These are phyloP conservation scores for Semotilus atromaculatus DNA, from an alignment of 2,797 vertebrate species.

Conservation along the genomic window DNA sequence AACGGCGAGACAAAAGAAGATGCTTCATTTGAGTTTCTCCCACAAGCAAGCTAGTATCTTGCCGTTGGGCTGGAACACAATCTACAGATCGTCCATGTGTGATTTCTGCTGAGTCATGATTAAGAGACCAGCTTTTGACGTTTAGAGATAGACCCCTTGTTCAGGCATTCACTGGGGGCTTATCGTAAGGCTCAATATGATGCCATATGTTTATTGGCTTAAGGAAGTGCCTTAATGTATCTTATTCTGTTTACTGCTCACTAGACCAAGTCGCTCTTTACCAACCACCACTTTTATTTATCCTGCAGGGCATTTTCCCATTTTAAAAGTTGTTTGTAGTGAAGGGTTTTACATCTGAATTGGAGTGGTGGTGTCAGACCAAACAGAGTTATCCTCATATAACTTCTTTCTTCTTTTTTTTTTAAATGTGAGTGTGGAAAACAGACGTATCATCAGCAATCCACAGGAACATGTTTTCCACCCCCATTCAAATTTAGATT, in stretches of 20 bases:
- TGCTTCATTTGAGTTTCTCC: constrained; percentile 1
- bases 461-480: not conserved
- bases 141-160: not conserved
- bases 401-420: not conserved
- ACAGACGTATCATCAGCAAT: not conserved
- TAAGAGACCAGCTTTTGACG: not conserved
- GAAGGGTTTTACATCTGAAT: constrained; percentile 19
- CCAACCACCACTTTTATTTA: constrained; percentile 28
- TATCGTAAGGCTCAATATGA: not conserved
- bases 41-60: constrained; percentile 20
- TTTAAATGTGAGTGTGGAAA: not conserved
- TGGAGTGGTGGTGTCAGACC: constrained; percentile 11
- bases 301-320: constrained; percentile 32
- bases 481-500: constrained; percentile 1
- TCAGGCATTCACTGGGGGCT: constrained; percentile 5
- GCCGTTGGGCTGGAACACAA: not conserved
- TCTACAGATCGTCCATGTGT: not conserved
- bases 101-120: constrained; percentile 33
- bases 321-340: constrained; percentile 20
- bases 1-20: constrained; percentile 40
- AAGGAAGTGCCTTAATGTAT: constrained; percentile 25
- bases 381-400: constrained; percentile 22
- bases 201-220: constrained; percentile 29
- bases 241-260: constrained; percentile 38
- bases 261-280: constrained; percentile 22